Evolutionary conservation across 2,113 vertebrate genomes (phyloP).

Genomic region (Caranx melampygus): DNA sequence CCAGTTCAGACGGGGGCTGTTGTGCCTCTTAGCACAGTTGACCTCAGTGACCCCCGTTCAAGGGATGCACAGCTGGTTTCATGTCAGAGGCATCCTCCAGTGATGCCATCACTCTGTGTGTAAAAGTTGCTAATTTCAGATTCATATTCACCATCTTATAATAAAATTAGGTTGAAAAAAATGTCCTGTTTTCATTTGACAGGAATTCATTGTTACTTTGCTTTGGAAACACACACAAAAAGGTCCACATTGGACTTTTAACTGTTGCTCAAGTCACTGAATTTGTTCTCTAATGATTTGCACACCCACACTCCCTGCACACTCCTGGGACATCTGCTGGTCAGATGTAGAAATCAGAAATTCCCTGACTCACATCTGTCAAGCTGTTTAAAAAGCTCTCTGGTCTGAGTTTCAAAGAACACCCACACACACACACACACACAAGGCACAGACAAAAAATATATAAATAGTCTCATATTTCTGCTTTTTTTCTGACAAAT

Average conservation of each 20-base stretch:
- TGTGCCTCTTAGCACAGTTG: slow-evolving; percentile 29
- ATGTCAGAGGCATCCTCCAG: slow-evolving; percentile 27
- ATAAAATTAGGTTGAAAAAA: slow-evolving; percentile 12
- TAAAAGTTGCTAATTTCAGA: background rate
- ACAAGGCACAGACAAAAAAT: background rate
- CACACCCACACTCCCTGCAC: background rate
- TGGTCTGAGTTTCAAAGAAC: slow-evolving; percentile 6
- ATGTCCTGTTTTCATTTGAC: slow-evolving; percentile 2
- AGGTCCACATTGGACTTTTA: background rate
- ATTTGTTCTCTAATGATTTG: slow-evolving; percentile 13
- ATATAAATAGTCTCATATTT: background rate
- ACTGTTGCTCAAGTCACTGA: background rate
- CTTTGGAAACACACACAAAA: background rate
- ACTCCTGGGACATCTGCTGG: slow-evolving; percentile 35
- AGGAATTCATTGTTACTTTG: slow-evolving; percentile 9
- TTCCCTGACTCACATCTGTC: slow-evolving; percentile 15
- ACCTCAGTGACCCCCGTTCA: slow-evolving; percentile 50
- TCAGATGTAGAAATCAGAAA: slow-evolving; percentile 33
- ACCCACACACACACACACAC: background rate
- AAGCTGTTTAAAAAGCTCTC: background rate
- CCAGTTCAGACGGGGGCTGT: slow-evolving; percentile 15
- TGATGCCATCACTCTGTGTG: slow-evolving; percentile 33
- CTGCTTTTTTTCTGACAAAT: background rate
- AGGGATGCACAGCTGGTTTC: slow-evolving; percentile 51
- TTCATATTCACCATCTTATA: slow-evolving; percentile 25